phyloP scores from a whole-genome alignment of 2,888 invertebrate species.

The Azorinus chamasolen region DNA sequence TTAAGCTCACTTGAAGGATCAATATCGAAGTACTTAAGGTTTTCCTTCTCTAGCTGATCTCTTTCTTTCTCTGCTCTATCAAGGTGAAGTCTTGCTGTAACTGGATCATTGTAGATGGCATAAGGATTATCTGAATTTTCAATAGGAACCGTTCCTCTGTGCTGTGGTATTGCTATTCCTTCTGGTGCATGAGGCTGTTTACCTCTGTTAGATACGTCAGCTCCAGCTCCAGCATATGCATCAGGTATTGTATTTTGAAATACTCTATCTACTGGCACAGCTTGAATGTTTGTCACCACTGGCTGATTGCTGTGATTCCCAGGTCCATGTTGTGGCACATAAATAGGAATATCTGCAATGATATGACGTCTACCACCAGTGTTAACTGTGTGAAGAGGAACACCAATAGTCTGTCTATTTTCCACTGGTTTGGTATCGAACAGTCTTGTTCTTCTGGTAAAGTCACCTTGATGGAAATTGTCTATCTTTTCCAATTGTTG shows the following conservation, averaged over 20 bases:
- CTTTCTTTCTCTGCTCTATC: conserved; percentile 27
- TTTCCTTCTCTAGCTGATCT: conserved; percentile 9
- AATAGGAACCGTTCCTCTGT: too few species aligned
- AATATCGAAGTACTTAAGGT: conserved; percentile 1
- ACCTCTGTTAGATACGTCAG: background rate
- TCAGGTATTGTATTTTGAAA: conserved; percentile 39
- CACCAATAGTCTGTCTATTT: conserved; percentile 16
- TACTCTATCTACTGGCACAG: conserved; percentile 26
- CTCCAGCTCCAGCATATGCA: background rate
- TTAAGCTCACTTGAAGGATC: too few species aligned
- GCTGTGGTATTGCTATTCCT: conserved; percentile 30
- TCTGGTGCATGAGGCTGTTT: conserved; percentile 32
- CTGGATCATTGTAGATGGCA: too few species aligned
- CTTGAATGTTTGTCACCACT: conserved; percentile 22
- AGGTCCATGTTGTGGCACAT: conserved; percentile 42
- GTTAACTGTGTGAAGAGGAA: conserved; percentile 38
- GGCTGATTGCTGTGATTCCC: conserved; percentile 38
- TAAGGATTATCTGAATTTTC: too few species aligned
- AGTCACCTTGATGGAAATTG: too few species aligned
- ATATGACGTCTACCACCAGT: conserved; percentile 47
- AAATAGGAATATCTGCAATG: conserved; percentile 61
- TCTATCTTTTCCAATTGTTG: background rate
- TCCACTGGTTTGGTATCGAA: too few species aligned
- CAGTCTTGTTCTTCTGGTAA: too few species aligned
- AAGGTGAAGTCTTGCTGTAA: background rate